Conservation (phyloP, 2,797 vertebrate species). For the Bufotes viridis region DNA sequence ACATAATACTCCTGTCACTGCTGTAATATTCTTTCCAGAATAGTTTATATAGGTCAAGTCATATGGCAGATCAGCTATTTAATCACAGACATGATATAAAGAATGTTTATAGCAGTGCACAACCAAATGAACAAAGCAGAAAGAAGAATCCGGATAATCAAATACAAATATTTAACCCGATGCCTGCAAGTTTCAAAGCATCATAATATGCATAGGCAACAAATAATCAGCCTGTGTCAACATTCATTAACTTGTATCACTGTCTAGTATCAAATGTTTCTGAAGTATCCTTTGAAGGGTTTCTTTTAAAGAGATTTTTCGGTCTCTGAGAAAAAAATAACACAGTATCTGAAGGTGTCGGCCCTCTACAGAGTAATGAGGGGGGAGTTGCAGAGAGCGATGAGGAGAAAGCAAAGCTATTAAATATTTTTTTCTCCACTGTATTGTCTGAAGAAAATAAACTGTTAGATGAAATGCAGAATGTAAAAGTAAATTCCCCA, state of each 20-base stretch:
- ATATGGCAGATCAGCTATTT: conserved; percentile 31
- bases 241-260: not conserved
- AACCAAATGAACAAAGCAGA: not conserved
- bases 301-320: too few species aligned
- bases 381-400: too few species aligned
- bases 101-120: not conserved
- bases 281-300: not conserved
- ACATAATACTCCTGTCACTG: conserved; percentile 31
- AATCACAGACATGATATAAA: not conserved
- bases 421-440: too few species aligned
- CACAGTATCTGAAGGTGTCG: too few species aligned
- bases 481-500: too few species aligned
- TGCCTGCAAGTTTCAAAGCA: not conserved
- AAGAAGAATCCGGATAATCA: not conserved
- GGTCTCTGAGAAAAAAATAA: too few species aligned
- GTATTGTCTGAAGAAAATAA: too few species aligned
- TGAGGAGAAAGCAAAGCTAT: too few species aligned
- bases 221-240: not conserved
- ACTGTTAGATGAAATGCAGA: too few species aligned
- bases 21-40: conserved; percentile 13
- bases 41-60: conserved; percentile 42
- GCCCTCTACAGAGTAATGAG: too few species aligned
- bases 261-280: not conserved
- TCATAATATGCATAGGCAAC: not conserved
- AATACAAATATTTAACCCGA: not conserved